Percentiles rank a stretch among this genome's conserved stretches.
These are phyloP conservation scores for Plebejus anna DNA, from an alignment of 2,888 invertebrate species.

Conservation along the genomic window DNA sequence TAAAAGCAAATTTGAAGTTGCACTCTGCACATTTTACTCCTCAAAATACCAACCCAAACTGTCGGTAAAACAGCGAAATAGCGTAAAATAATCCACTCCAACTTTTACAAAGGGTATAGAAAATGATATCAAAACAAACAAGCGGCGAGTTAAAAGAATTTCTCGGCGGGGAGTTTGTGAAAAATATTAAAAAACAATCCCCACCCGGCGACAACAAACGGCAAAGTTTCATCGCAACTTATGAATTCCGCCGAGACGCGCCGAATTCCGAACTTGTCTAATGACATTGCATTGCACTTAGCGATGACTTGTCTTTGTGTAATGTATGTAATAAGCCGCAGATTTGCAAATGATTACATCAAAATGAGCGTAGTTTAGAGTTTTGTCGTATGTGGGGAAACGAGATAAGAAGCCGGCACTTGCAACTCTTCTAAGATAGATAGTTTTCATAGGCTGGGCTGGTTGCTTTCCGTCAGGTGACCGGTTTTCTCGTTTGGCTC, in stretches of 20 bases:
- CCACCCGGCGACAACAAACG: slow-evolving; percentile 32
- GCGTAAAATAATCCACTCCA: slow-evolving; percentile 14
- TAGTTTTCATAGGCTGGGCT: too few species aligned
- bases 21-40: not conserved
- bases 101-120: slow-evolving; percentile 18
- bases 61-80: not conserved
- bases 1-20: too few species aligned
- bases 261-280: slow-evolving; percentile 49
- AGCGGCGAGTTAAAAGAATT: slow-evolving; percentile 16
- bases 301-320: slow-evolving; percentile 33
- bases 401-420: too few species aligned
- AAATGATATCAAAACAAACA: slow-evolving; percentile 24
- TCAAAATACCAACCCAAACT: not conserved
- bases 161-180: slow-evolving; percentile 20
- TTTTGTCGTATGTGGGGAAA: not conserved
- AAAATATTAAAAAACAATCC: slow-evolving; percentile 31
- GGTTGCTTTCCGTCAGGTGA: too few species aligned
- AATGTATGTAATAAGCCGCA: not conserved
- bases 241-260: slow-evolving; percentile 46
- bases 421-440: too few species aligned
- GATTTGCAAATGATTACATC: not conserved
- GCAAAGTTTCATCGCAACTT: slow-evolving; percentile 43
- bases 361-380: not conserved
- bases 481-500: too few species aligned
- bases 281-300: slow-evolving; percentile 65